Conservation (phyloP, 2,888 invertebrate species). For the Lycaena phlaeas region DNA sequence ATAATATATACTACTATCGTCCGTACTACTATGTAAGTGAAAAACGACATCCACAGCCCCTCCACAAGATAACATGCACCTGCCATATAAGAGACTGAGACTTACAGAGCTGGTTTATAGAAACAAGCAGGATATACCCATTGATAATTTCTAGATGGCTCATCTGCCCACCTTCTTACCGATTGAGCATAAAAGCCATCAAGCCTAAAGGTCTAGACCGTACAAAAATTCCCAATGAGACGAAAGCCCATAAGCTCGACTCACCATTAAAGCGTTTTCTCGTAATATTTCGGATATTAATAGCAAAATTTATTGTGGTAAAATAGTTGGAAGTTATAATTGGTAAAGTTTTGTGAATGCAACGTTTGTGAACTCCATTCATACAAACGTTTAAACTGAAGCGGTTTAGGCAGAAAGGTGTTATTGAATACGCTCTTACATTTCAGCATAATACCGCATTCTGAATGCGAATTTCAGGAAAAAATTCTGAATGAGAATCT, state of each 20-base stretch:
- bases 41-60: too few species aligned
- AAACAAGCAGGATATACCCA: too few species aligned
- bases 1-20: too few species aligned
- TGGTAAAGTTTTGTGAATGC: background rate
- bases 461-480: background rate
- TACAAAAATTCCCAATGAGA: background rate
- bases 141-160: too few species aligned
- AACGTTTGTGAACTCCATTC: background rate
- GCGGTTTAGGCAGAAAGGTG: background rate
- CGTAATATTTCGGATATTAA: background rate
- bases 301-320: conserved; percentile 4
- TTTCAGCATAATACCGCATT: background rate
- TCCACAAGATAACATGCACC: too few species aligned
- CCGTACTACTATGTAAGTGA: too few species aligned
- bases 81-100: too few species aligned
- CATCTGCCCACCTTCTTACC: too few species aligned
- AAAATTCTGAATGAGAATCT: background rate
- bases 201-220: too few species aligned
- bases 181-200: too few species aligned
- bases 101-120: too few species aligned
- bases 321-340: conserved; percentile 5
- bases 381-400: background rate
- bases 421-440: background rate
- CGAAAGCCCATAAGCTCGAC: background rate
- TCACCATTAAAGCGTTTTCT: background rate